These are phyloP conservation scores for Albula glossodonta DNA, from an alignment of 2,113 vertebrate genomes.

Conservation along the genomic window DNA sequence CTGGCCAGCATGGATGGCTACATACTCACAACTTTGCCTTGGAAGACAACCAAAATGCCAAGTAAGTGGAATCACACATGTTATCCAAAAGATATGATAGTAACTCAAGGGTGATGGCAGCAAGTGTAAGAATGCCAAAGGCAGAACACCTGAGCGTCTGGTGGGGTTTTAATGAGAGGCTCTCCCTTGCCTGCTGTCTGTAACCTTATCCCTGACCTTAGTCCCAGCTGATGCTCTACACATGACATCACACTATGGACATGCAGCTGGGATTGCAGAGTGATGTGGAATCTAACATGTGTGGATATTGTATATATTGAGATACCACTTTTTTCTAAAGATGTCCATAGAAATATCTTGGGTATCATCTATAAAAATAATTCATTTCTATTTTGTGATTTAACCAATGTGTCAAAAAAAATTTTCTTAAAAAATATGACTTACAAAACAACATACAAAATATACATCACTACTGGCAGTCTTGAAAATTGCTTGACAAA, in stretches of 20 bases:
- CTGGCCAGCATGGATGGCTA: conserved; percentile 85
- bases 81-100: neutral
- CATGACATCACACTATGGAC: neutral
- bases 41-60: conserved; percentile 86
- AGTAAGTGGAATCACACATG: conserved; percentile 64
- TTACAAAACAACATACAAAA: neutral
- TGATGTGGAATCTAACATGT: neutral
- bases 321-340: too few species aligned
- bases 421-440: too few species aligned
- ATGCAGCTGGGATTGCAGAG: neutral
- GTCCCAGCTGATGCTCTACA: neutral
- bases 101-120: neutral
- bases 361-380: neutral
- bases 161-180: too few species aligned
- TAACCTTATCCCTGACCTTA: neutral
- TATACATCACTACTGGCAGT: neutral
- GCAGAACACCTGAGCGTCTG: too few species aligned
- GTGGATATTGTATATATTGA: neutral
- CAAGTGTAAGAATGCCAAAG: neutral
- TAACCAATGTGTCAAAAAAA: neutral
- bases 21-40: conserved; percentile 81
- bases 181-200: neutral
- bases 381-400: neutral
- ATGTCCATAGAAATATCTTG: neutral
- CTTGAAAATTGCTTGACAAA: neutral